phyloP scores from a whole-genome alignment of 2,888 invertebrate genomes.

The Cheilosia vulpina region DNA sequence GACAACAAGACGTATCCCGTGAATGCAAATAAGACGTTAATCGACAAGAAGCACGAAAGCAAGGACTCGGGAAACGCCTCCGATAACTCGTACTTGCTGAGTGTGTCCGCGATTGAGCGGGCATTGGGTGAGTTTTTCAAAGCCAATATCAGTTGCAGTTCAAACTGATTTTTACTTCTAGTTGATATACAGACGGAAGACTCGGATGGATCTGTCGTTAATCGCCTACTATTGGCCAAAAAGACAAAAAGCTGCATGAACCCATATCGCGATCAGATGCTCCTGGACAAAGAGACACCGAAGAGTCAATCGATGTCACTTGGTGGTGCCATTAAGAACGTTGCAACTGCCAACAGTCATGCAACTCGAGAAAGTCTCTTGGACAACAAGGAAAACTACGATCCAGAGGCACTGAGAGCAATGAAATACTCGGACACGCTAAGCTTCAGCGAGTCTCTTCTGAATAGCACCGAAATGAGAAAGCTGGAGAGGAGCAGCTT shows the following conservation, averaged over 20 bases:
- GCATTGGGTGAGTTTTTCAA: slow-evolving; percentile 78
- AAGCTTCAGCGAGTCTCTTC: slow-evolving; percentile 81
- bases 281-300: slow-evolving; percentile 6
- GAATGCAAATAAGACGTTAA: slow-evolving; percentile 12
- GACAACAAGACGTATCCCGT: slow-evolving; percentile 79
- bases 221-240: slow-evolving; percentile 76
- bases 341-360: background rate
- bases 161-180: slow-evolving; percentile 49
- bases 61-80: slow-evolving; percentile 77
- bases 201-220: slow-evolving; percentile 78
- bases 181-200: slow-evolving; percentile 79
- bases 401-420: slow-evolving; percentile 69
- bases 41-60: slow-evolving; percentile 76
- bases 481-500: slow-evolving; percentile 77
- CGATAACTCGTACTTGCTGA: slow-evolving; percentile 79
- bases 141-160: background rate
- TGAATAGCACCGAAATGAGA: slow-evolving; percentile 79
- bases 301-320: slow-evolving; percentile 17
- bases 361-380: slow-evolving; percentile 50
- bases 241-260: slow-evolving; percentile 61
- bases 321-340: slow-evolving; percentile 33
- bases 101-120: slow-evolving; percentile 81
- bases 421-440: slow-evolving; percentile 78
- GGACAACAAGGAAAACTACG: slow-evolving; percentile 80
- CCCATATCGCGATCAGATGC: slow-evolving; percentile 37